Conservation (phyloP, 2,888 invertebrate species). For the Pycnomerus fuliginosus region DNA sequence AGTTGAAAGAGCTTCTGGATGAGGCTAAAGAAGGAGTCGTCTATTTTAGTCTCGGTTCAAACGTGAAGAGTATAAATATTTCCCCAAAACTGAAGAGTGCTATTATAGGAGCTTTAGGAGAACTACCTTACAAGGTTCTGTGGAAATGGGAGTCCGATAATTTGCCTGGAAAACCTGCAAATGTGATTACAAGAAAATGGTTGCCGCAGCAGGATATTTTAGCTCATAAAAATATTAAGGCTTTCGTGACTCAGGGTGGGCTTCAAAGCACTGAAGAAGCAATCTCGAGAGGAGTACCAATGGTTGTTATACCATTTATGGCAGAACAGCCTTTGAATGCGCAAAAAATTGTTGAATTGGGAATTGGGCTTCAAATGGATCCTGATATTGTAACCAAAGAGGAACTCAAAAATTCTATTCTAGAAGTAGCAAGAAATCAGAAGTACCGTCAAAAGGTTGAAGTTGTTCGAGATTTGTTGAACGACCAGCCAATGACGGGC, state of each 20-base stretch:
- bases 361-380: not conserved
- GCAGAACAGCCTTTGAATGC: constrained; percentile 50
- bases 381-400: not conserved
- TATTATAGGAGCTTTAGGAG: constrained; percentile 46
- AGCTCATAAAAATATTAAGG: constrained; percentile 50
- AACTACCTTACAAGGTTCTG: constrained; percentile 49
- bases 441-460: not conserved
- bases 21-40: constrained; percentile 46
- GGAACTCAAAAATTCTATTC: constrained; percentile 22
- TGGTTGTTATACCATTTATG: constrained; percentile 51
- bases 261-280: constrained; percentile 54
- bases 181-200: constrained; percentile 52
- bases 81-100: constrained; percentile 39
- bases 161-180: constrained; percentile 45
- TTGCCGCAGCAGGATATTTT: constrained; percentile 53
- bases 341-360: not conserved
- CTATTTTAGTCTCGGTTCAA: constrained; percentile 52
- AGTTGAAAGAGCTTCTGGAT: constrained; percentile 45
- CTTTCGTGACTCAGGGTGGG: constrained; percentile 55
- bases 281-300: constrained; percentile 48
- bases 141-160: constrained; percentile 52
- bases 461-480: not conserved
- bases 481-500: constrained; percentile 46
- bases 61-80: constrained; percentile 47
- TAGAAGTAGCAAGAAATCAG: not conserved